A percentile compares a stretch with the other conserved stretches of the same genome.
phyloP scores from a whole-genome alignment of 2,113 vertebrate genomes.

The Cheirogaleus medius region DNA sequence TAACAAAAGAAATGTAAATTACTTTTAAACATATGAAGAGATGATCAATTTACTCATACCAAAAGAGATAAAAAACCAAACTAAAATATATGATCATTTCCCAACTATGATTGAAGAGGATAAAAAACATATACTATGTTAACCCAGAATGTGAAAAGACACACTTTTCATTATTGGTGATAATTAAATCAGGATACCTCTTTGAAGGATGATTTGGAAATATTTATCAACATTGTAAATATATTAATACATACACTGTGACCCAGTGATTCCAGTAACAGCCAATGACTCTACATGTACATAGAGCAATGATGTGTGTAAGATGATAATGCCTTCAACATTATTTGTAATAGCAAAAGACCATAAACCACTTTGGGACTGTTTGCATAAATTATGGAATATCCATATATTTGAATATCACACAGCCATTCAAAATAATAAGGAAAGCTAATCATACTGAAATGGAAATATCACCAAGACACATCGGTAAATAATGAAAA shows the following conservation, averaged over 20 bases:
- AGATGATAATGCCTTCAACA: slow-evolving; percentile 36
- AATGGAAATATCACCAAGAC: not conserved
- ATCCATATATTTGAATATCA: slow-evolving; percentile 30
- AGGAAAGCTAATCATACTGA: not conserved
- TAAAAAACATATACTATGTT: not conserved
- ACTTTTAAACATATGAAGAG: slow-evolving; percentile 8
- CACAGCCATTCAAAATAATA: slow-evolving; percentile 49
- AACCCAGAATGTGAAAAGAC: not conserved
- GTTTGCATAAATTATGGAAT: slow-evolving; percentile 40
- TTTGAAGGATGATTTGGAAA: slow-evolving; percentile 20
- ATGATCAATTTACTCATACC: not conserved
- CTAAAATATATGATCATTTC: slow-evolving; percentile 25
- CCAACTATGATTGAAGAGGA: not conserved
- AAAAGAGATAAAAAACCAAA: slow-evolving; percentile 32
- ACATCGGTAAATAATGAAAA: slow-evolving; percentile 46
- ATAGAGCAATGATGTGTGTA: not conserved
- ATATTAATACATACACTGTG: not conserved
- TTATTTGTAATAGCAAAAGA: slow-evolving; percentile 6
- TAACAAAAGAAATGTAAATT: not conserved
- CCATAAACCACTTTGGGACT: not conserved
- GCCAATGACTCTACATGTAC: not conserved
- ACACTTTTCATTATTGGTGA: not conserved
- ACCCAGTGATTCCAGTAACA: slow-evolving; percentile 20
- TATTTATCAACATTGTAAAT: slow-evolving; percentile 19
- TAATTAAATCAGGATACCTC: slow-evolving; percentile 9